These are phyloP conservation scores for Ceyx cyanopectus DNA, from an alignment of 2,113 vertebrate species.

Conservation along the genomic window DNA sequence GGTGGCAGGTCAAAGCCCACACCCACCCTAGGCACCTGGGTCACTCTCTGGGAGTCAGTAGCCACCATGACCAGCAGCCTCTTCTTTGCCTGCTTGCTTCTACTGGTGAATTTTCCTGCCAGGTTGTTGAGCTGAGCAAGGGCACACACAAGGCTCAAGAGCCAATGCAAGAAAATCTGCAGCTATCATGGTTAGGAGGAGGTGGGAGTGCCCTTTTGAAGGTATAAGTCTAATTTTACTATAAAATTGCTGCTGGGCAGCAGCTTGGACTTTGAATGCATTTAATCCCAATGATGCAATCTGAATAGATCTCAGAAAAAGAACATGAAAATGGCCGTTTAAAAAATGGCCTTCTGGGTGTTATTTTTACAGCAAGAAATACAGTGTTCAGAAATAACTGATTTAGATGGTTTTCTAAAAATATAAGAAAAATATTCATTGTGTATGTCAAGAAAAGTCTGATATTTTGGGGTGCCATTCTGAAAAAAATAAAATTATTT, in stretches of 20 bases:
- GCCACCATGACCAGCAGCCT: neutral
- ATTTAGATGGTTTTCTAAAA: neutral
- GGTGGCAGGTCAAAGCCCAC: neutral
- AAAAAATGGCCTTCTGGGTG: neutral
- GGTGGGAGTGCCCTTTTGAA: neutral
- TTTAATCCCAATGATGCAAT: neutral
- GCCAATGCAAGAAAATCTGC: neutral
- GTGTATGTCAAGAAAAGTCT: neutral
- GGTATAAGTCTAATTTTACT: neutral
- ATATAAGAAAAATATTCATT: neutral
- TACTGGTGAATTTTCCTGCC: neutral
- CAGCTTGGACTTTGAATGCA: neutral
- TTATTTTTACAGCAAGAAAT: neutral
- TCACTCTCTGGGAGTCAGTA: neutral
- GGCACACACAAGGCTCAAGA: neutral
- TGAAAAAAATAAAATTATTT: neutral
- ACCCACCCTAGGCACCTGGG: neutral
- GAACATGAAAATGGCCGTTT: neutral
- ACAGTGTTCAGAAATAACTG: neutral
- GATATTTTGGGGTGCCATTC: neutral
- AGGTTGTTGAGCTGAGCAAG: neutral
- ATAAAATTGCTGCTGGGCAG: neutral
- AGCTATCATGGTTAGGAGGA: neutral
- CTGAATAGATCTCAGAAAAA: neutral
- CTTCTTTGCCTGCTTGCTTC: neutral